phyloP scores from a whole-genome alignment of 1,140 invertebrate species.

The Temnothorax nylanderi region DNA sequence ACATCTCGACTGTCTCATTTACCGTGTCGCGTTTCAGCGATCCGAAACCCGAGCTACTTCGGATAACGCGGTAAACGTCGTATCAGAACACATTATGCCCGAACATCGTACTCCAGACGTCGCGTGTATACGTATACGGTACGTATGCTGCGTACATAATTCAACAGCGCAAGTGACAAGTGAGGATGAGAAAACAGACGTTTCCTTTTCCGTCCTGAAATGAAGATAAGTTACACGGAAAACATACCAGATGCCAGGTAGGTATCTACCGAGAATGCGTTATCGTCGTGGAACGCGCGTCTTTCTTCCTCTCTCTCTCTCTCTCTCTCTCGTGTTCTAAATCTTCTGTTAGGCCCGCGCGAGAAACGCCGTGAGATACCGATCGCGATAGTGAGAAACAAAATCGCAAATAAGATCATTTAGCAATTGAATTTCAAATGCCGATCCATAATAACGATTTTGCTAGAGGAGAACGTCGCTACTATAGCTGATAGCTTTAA shows the following conservation, averaged over 20 bases:
- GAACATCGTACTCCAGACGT: constrained; percentile 59
- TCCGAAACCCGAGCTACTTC: constrained; percentile 21
- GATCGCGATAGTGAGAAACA: not conserved
- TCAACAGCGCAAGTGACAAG: constrained; percentile 72
- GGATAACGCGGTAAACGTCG: constrained; percentile 71
- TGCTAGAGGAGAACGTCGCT: not conserved
- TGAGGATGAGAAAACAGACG: constrained; percentile 75
- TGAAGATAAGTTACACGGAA: constrained; percentile 76
- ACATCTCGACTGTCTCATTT: not conserved
- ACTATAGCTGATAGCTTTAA: not conserved
- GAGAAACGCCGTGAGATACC: not conserved
- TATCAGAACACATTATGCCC: constrained; percentile 62
- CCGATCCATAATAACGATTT: constrained; percentile 1
- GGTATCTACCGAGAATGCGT: constrained; percentile 54
- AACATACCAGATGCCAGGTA: constrained; percentile 63
- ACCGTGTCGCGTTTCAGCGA: not conserved
- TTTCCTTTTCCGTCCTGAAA: constrained; percentile 73
- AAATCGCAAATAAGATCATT: constrained; percentile 2
- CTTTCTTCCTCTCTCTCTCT: not conserved
- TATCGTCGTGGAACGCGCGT: constrained; percentile 22
- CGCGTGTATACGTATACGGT: not conserved
- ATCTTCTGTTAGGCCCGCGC: not conserved
- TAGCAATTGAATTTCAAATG: not conserved
- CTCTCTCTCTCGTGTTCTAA: too few species aligned
- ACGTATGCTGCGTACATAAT: constrained; percentile 72